Conservation (phyloP, 2,888 invertebrate genomes). For the Protonemura montana region DNA sequence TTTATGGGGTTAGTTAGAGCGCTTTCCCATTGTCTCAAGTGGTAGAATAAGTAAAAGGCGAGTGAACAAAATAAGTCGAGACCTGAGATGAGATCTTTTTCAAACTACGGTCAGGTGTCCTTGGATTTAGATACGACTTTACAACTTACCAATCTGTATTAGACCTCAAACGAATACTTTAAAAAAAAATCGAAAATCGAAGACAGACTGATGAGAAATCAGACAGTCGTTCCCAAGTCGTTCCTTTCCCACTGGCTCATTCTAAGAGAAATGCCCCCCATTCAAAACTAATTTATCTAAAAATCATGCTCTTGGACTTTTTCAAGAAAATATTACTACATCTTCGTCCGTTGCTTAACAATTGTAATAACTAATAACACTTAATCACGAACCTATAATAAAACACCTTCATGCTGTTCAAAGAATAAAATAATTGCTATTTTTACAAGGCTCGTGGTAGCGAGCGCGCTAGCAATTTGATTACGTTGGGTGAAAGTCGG, state of each 20-base stretch:
- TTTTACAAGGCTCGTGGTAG: not conserved
- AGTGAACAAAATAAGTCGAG: not conserved
- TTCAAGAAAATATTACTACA: not conserved
- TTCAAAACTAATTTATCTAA: not conserved
- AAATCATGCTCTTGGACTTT: not conserved
- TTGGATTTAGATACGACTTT: no score
- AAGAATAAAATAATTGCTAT: not conserved
- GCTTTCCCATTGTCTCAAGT: not conserved
- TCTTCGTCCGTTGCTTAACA: not conserved
- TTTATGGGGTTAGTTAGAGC: not conserved
- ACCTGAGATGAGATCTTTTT: not conserved
- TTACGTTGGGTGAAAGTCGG: not conserved
- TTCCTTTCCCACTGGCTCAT: not conserved
- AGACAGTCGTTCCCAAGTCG: no score
- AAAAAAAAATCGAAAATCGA: no score
- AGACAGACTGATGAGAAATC: no score
- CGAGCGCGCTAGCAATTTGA: not conserved
- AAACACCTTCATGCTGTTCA: conserved; percentile 1
- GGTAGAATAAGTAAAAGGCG: not conserved
- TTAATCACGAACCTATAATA: not conserved
- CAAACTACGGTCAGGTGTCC: not conserved
- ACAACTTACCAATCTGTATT: no score
- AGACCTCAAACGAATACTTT: no score
- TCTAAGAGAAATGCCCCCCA: not conserved
- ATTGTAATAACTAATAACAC: conserved; percentile 7